These are phyloP conservation scores for Penaeus vannamei DNA, from an alignment of 1,140 invertebrate genomes.

Conservation along the genomic window DNA sequence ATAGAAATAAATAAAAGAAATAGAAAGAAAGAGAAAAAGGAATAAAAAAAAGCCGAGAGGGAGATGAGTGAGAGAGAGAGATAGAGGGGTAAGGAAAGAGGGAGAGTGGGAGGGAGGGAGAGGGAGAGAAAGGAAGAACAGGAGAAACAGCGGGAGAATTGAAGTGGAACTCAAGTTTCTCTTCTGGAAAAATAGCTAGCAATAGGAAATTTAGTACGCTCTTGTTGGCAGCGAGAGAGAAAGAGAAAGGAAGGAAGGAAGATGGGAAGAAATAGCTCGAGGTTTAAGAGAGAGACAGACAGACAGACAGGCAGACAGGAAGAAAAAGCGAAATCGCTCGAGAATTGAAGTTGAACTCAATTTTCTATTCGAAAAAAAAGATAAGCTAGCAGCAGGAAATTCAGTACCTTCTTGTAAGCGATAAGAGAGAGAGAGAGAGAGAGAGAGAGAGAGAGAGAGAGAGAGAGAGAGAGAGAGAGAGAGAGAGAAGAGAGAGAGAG, in stretches of 20 bases:
- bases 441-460: background rate
- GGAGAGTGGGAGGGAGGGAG: background rate
- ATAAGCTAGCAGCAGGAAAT: background rate
- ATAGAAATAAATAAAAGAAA: background rate
- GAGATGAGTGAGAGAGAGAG: background rate
- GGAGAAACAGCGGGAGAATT: too few relatives aligned
- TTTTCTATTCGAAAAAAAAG: background rate
- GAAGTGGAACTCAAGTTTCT: too few relatives aligned
- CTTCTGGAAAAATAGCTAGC: too few relatives aligned
- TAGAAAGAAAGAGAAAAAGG: background rate
- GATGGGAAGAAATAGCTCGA: too few relatives aligned
- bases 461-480: background rate
- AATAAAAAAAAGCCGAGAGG: background rate
- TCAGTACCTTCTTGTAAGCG: too few relatives aligned
- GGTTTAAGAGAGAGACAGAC: background rate
- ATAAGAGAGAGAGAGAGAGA: background rate
- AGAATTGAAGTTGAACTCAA: background rate
- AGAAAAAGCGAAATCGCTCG: background rate
- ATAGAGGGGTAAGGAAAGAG: background rate
- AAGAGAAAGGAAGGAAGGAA: too few relatives aligned
- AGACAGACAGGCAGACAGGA: background rate
- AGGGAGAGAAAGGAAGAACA: background rate
- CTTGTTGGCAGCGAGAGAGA: too few relatives aligned
- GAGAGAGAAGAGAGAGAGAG: background rate
- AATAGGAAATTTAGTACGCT: too few relatives aligned